Percentiles rank a stretch among this genome's conserved stretches.
phyloP scores from a whole-genome alignment of 1,140 invertebrate species.

The Drosophila erecta region DNA sequence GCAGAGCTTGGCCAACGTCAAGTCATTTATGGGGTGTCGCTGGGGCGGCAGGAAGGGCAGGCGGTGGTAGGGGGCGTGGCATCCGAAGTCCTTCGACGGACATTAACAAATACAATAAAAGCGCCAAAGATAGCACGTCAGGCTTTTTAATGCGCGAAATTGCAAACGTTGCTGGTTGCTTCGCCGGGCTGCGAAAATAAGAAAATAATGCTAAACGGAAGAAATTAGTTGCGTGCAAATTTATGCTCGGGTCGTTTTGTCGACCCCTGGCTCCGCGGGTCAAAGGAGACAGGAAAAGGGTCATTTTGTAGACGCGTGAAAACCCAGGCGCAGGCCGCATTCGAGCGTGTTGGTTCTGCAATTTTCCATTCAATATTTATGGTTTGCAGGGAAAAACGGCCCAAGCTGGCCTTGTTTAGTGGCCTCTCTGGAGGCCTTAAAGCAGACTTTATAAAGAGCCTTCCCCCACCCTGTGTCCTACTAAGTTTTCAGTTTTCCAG shows the following conservation, averaged over 20 bases:
- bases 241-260: conserved; percentile 65
- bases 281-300: conserved; percentile 68
- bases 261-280: conserved; percentile 15
- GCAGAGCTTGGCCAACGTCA: conserved; percentile 51
- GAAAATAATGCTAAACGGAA: conserved; percentile 83
- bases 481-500: not conserved
- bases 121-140: conserved; percentile 82
- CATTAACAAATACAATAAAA: conserved; percentile 83
- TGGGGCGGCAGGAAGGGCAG: not conserved
- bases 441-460: not conserved
- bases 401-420: conserved; percentile 10
- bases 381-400: conserved; percentile 1
- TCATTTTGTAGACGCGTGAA: conserved; percentile 79
- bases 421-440: conserved; percentile 17
- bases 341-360: conserved; percentile 27
- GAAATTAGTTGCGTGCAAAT: conserved; percentile 83
- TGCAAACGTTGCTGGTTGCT: conserved; percentile 63
- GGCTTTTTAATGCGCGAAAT: conserved; percentile 83
- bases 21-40: conserved; percentile 71
- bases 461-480: not conserved
- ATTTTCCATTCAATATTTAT: conserved; percentile 48
- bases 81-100: conserved; percentile 51
- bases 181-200: conserved; percentile 72
- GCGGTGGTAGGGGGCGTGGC: not conserved
- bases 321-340: conserved; percentile 54